phyloP scores from a whole-genome alignment of 2,888 invertebrate genomes.

The Trachelus troglodyta region DNA sequence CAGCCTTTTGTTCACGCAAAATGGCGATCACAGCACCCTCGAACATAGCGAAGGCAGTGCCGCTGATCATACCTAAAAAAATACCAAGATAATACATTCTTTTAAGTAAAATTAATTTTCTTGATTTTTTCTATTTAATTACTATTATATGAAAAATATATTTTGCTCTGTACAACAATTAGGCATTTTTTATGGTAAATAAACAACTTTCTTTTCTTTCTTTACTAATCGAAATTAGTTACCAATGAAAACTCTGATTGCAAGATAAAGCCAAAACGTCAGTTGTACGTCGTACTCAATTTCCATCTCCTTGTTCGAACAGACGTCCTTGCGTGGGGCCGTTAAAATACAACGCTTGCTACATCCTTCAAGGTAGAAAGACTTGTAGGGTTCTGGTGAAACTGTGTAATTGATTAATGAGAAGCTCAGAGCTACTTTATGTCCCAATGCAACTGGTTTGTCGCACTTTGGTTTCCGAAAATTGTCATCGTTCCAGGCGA shows the following conservation, averaged over 20 bases:
- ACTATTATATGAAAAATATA: background rate
- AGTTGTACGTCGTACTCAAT: slow-evolving; percentile 74
- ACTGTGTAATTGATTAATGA: slow-evolving; percentile 63
- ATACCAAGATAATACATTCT: background rate
- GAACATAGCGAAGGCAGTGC: slow-evolving; percentile 83
- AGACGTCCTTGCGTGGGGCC: slow-evolving; percentile 70
- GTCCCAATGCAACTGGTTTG: slow-evolving; percentile 63
- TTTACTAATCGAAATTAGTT: slow-evolving; percentile 18
- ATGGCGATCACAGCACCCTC: slow-evolving; percentile 84
- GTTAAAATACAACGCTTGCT: slow-evolving; percentile 72
- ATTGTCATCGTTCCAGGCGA: slow-evolving; percentile 29
- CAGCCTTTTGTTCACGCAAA: slow-evolving; percentile 79
- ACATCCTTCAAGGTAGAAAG: slow-evolving; percentile 68
- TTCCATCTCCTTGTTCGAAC: slow-evolving; percentile 71
- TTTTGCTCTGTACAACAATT: background rate
- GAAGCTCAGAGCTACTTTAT: slow-evolving; percentile 63
- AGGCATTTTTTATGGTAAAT: background rate
- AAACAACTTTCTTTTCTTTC: background rate
- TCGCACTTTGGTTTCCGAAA: slow-evolving; percentile 41
- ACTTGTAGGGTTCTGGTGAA: slow-evolving; percentile 59
- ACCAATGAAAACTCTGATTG: slow-evolving; percentile 69
- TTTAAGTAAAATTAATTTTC: background rate
- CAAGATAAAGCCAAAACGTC: slow-evolving; percentile 80
- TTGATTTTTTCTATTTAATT: background rate
- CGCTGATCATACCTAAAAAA: slow-evolving; percentile 76